Base-by-base conservation (phyloP, 53 echinoderm and acorn worm genomes). In the Stichopus horrens region DNA sequence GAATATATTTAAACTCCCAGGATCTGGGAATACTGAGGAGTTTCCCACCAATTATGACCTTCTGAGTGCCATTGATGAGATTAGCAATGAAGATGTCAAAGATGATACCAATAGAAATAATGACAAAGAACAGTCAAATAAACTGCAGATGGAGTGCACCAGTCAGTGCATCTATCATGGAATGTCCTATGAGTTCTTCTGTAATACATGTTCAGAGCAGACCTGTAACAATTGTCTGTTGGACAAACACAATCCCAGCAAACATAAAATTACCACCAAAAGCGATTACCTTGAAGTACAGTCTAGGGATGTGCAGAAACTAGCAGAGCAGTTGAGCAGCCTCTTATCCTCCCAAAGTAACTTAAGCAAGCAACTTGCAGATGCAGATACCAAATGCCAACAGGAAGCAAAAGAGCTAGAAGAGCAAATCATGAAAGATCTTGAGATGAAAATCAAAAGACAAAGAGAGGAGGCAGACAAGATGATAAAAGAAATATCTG, bases 11-110 rank as follows among this genome's bases (percentile, higher is more conserved):
- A 1, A 18, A 2, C 57, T 55, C 5, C 79, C 79, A 13, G 10
- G n/a, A 13, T 79, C 79, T 8, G 79, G 79, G 21, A 79, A 55
- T 5, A n/a, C 14, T 19, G 57, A 9, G 6, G 79, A 79, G 13
- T 79, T 14, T 9, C 55, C 79, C 5, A 79, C 79, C 79, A 79
- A 79, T 53, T 79, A 53, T 18, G 79, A 79, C 5, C 79, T 79
- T 18, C 18, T 79, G 7, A 79, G 14, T 11, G 55, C 55, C 11
- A 79, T 54, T 16, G 56, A 79, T 21, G 79, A 56, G 16, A 68
- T 5, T 0, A 14, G 16, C n/a, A 11, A 19, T 68, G 68, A 68
- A 68, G 16, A 14, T 13, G 16, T 18, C 79, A 51, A 20, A 4
- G 79, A 79, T 20, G 37, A 55, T 3, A 14, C 6, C 5, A 76